A percentile compares a stretch with the other conserved stretches of the same genome.
Conservation (phyloP, 2,888 invertebrate species). For the Luperina nickerlii region DNA sequence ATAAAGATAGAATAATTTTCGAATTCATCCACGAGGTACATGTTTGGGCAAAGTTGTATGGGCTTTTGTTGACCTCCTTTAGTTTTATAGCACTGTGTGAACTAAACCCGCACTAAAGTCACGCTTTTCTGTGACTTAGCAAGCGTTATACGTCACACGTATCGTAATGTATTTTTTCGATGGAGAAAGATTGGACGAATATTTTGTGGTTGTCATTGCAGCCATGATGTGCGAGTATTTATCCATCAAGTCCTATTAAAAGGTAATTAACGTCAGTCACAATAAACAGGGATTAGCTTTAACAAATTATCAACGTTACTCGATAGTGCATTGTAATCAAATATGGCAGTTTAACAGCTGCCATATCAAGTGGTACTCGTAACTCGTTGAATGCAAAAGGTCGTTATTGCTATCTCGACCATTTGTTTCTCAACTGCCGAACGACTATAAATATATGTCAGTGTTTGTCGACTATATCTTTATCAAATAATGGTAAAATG, state of each 20-base stretch:
- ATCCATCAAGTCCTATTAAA: background rate
- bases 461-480: background rate
- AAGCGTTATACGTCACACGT: background rate
- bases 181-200: background rate
- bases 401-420: background rate
- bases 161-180: background rate
- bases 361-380: conserved; percentile 25
- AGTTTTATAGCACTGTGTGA: background rate
- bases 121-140: background rate
- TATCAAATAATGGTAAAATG: conserved; percentile 54
- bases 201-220: background rate
- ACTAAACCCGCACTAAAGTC: background rate
- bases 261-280: background rate
- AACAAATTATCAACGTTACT: conserved; percentile 15
- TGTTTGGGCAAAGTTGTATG: too few relatives aligned
- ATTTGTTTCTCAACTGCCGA: background rate
- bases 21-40: too few relatives aligned
- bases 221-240: background rate
- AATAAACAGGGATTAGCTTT: conserved; percentile 19
- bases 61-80: too few relatives aligned
- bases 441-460: background rate
- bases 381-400: conserved; percentile 9
- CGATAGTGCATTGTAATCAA: conserved; percentile 18
- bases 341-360: conserved; percentile 29
- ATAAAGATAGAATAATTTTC: too few relatives aligned